Evolutionary conservation across 2,113 vertebrate genomes (phyloP).

Genomic region (Todiramphus saurophagus): DNA sequence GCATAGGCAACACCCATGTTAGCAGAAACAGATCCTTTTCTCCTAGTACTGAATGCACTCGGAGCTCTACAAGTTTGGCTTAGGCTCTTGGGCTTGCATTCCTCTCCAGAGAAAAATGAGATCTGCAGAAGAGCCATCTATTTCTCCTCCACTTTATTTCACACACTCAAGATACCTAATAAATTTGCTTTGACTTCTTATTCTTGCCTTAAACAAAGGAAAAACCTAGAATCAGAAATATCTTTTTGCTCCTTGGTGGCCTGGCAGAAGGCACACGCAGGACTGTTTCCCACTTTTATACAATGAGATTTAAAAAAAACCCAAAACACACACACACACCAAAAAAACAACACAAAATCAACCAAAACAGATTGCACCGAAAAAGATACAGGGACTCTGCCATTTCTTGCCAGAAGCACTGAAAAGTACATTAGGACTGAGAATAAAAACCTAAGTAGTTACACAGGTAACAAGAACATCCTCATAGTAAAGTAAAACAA

Average conservation of each 20-base stretch:
- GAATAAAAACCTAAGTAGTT: not conserved
- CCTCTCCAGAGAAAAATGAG: constrained; percentile 26
- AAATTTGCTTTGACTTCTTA: constrained; percentile 22
- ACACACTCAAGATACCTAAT: constrained; percentile 1
- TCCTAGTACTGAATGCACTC: not conserved
- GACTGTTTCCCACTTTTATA: not conserved
- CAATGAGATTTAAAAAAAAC: not conserved
- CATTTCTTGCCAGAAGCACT: not conserved
- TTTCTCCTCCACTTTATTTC: constrained; percentile 38
- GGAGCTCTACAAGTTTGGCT: constrained; percentile 38
- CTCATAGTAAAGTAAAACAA: not conserved
- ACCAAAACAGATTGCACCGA: not conserved
- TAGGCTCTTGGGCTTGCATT: constrained; percentile 30
- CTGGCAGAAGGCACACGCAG: not conserved
- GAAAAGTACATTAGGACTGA: not conserved
- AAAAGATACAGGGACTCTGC: not conserved
- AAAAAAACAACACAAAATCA: not conserved
- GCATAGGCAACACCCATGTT: not conserved
- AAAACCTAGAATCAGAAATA: constrained; percentile 23
- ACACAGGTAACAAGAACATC: not conserved
- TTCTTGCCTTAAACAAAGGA: constrained; percentile 45
- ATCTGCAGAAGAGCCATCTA: constrained; percentile 14
- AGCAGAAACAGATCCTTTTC: not conserved
- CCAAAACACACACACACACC: too few species aligned
- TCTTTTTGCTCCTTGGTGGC: not conserved